Evolutionary conservation across 2,113 vertebrate genomes (phyloP), one percentile per base, ranked within the genome.

Genomic region (Callipepla californica): DNA sequence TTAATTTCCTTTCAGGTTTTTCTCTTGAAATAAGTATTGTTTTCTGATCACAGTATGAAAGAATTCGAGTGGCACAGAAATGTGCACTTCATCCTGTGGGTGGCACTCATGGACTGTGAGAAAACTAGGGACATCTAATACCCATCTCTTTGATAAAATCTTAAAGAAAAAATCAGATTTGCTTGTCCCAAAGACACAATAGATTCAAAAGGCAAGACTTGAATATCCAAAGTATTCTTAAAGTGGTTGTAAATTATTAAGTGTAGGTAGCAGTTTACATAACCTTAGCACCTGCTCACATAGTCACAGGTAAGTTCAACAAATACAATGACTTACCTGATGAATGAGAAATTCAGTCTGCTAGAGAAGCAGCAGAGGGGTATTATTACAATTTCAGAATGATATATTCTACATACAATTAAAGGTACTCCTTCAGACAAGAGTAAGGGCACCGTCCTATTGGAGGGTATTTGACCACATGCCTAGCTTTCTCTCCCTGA

Each of bases 71-170:
- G 59, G 26, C 58, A 91, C 12, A 84, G 87, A 95, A 80, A 72
- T 96, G 47, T 90, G 0, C 66, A 22, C 65, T 96, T 69, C 26
- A 53, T 82, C 97, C 97, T 97, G 94, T 95, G 87, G 97, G 89
- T 96, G 98, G 96, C 94, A 85, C 87, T 96, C 85, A 74, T 79
- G 95, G 74, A 84, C 93, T 81, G 22, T 62, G 47, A 91, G 55
- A 94, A 68, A 94, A 23, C 8, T 25, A 47, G 38, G 47, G 26
- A 57, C 58, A 87, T 86, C 62, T n/a, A 34, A 93, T 72, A 83
- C 48, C 44, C 62, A 30, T 69, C 9, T 4, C 28, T 94, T 59
- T 93, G 70, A 87, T 85, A 45, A 69, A 87, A 90, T 90, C 90
- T 92, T 94, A 94, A 87, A 92, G 58, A 30, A 67, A 93, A 90